A percentile compares a stretch with the other conserved stretches of the same genome.
These are phyloP conservation scores for Thyatira batis DNA, from an alignment of 2,888 invertebrate species.

Conservation along the genomic window DNA sequence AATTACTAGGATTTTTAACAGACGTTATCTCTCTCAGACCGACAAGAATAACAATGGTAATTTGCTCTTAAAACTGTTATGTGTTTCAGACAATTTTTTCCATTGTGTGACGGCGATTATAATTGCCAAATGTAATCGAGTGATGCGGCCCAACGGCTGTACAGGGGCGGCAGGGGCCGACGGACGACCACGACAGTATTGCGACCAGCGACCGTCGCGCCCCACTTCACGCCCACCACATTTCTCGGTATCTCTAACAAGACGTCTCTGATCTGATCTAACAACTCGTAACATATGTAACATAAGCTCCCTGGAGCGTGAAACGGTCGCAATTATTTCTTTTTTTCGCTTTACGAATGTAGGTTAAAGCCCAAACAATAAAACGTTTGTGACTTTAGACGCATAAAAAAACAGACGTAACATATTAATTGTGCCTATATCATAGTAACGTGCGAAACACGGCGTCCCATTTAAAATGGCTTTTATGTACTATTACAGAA, in stretches of 20 bases:
- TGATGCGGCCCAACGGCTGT: background rate
- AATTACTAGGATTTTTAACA: too few relatives aligned
- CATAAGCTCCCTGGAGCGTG: constrained; percentile 48
- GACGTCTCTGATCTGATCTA: constrained; percentile 53
- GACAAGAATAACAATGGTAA: too few relatives aligned
- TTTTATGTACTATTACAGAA: background rate
- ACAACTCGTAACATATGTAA: constrained; percentile 64
- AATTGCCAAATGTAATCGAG: background rate
- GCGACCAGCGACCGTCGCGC: constrained; percentile 19
- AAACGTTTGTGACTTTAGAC: constrained; percentile 27
- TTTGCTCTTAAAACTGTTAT: too few relatives aligned
- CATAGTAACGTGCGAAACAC: constrained; percentile 16
- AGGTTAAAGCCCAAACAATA: constrained; percentile 56
- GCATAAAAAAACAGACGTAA: constrained; percentile 21
- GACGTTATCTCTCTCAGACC: too few relatives aligned
- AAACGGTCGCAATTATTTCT: constrained; percentile 41
- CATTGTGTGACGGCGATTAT: too few relatives aligned
- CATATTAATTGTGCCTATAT: constrained; percentile 6
- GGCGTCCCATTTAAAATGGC: constrained; percentile 11
- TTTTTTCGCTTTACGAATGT: constrained; percentile 39
- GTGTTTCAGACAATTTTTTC: too few relatives aligned
- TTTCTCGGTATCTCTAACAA: constrained; percentile 38
- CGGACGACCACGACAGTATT: too few relatives aligned
- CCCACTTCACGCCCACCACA: constrained; percentile 51
- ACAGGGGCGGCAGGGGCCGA: constrained; percentile 1